Conservation (phyloP, 2,113 vertebrate genomes). For the Protomyctophum bolini region DNA sequence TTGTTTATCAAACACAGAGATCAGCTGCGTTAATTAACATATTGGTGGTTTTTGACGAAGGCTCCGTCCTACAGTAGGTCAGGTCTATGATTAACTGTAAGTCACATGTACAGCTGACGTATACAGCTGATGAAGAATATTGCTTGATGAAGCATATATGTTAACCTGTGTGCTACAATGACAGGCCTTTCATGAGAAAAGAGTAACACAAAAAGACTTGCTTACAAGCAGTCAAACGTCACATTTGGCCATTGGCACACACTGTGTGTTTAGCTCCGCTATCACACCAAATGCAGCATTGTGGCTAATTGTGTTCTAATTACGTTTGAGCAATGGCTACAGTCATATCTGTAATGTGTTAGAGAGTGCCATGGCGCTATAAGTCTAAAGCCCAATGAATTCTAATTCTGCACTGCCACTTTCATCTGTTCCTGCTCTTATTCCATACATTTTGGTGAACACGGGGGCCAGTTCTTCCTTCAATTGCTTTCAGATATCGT, state of each 20-base stretch:
- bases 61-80: conserved; percentile 44
- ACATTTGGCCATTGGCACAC: conserved; percentile 27
- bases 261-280: conserved; percentile 7
- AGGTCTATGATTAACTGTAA: conserved; percentile 60
- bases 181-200: conserved; percentile 36
- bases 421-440: conserved; percentile 41
- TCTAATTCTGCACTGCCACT: conserved; percentile 27
- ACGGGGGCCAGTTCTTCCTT: conserved; percentile 49
- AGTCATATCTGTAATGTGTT: background rate
- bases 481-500: conserved; percentile 51
- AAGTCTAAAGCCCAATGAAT: conserved; percentile 12
- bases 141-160: conserved; percentile 56
- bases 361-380: conserved; percentile 2
- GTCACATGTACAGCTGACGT: too few species aligned
- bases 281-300: conserved; percentile 20
- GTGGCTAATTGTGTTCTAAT: conserved; percentile 20
- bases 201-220: background rate
- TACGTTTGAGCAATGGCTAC: background rate
- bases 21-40: conserved; percentile 62
- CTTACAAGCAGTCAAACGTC: background rate
- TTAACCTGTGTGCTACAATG: conserved; percentile 45
- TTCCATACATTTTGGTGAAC: conserved; percentile 31
- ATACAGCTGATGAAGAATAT: conserved; percentile 18
- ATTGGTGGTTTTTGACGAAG: conserved; percentile 51
- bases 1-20: conserved; percentile 60